phyloP scores from a whole-genome alignment of 1,140 invertebrate genomes.

The Micrasema minimum region DNA sequence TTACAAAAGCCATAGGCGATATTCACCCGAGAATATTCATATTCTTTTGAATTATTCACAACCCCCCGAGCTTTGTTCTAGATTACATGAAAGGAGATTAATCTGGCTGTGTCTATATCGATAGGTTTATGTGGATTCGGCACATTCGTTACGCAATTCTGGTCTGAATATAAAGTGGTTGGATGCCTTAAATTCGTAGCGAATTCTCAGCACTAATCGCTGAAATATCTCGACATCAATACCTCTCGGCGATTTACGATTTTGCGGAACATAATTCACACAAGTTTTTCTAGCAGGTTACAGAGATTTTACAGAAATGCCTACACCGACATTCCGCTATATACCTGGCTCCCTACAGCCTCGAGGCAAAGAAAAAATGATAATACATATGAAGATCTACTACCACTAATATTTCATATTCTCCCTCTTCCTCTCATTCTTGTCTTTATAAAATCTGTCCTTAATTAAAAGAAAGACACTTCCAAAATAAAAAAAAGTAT shows the following conservation, averaged over 20 bases:
- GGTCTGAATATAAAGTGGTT: conserved; percentile 3
- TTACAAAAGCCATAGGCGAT: conserved; percentile 10
- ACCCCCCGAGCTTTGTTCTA: neutral
- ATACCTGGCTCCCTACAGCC: too few relatives aligned
- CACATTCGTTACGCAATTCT: neutral
- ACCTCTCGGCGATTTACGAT: conserved; percentile 3
- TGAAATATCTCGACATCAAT: conserved; percentile 7
- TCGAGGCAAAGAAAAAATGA: too few relatives aligned
- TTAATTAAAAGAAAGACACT: too few relatives aligned
- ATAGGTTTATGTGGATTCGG: conserved; percentile 4
- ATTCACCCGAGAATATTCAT: conserved; percentile 12
- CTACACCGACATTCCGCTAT: neutral
- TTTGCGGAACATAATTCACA: neutral
- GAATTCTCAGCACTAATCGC: neutral
- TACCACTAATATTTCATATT: too few relatives aligned
- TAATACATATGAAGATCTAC: too few relatives aligned
- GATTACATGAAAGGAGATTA: conserved; percentile 1
- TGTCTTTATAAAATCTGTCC: too few relatives aligned
- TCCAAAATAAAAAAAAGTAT: too few relatives aligned
- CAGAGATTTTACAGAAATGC: neutral
- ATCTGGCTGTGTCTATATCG: neutral
- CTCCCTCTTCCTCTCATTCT: too few relatives aligned
- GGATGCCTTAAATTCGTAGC: neutral
- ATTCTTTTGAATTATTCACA: conserved; percentile 29
- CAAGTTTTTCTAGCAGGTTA: conserved; percentile 1